Evolutionary conservation across 2,113 vertebrate species (phyloP).

Genomic region (Anser cygnoides): DNA sequence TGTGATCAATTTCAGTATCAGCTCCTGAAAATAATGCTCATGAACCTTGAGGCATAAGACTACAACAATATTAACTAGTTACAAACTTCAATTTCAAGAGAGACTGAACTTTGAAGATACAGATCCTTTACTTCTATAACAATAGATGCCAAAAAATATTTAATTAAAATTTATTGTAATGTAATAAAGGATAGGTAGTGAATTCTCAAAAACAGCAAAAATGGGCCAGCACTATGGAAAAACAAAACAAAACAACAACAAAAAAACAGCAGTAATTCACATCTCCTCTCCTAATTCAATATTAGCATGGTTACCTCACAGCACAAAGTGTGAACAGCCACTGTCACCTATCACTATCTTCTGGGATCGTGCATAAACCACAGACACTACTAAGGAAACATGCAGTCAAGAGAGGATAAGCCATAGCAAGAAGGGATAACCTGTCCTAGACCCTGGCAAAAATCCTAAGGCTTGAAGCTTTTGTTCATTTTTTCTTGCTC

Average conservation of each 20-base stretch:
- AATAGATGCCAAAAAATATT: not conserved
- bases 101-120: conserved; percentile 47
- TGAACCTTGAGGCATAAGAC: not conserved
- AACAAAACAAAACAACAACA: not conserved
- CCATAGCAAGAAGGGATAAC: not conserved
- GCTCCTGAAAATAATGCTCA: not conserved
- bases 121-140: conserved; percentile 4
- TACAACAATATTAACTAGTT: conserved; percentile 24
- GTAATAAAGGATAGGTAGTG: not conserved
- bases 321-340: not conserved
- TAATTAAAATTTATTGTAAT: not conserved
- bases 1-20: not conserved
- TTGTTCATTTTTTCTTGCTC: not conserved
- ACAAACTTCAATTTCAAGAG: conserved; percentile 55
- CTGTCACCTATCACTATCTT: not conserved
- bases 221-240: not conserved
- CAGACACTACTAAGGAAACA: not conserved
- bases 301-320: not conserved
- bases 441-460: not conserved
- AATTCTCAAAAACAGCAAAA: not conserved
- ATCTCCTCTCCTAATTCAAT: not conserved
- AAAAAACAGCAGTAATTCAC: not conserved
- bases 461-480: not conserved
- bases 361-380: not conserved
- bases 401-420: not conserved